Conservation (phyloP, 2,888 invertebrate genomes). For the Lampropteryx suffumata region DNA sequence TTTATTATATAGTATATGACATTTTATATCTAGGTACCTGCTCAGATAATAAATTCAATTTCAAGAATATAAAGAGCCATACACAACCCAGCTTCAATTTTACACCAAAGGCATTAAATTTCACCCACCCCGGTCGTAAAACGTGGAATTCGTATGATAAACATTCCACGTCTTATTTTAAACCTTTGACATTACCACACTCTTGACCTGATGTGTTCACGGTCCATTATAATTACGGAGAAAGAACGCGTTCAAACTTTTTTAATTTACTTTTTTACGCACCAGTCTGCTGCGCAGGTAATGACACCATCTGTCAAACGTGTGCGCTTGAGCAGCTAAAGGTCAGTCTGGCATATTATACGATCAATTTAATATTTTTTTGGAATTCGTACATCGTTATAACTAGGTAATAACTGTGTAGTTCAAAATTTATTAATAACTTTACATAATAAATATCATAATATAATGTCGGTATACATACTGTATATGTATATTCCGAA, state of each 20-base stretch:
- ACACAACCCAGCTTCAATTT: slow-evolving; percentile 34
- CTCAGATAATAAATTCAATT: slow-evolving; percentile 6
- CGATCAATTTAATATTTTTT: slow-evolving; percentile 29
- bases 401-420: no score
- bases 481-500: no score
- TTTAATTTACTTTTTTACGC: slow-evolving; percentile 35
- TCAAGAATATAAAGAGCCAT: slow-evolving; percentile 16
- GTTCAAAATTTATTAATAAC: no score
- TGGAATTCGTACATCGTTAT: slow-evolving; percentile 29
- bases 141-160: slow-evolving; percentile 56
- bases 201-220: slow-evolving; percentile 55
- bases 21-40: not conserved
- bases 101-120: slow-evolving; percentile 32
- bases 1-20: not conserved
- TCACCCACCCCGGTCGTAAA: slow-evolving; percentile 53
- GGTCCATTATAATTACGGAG: slow-evolving; percentile 55
- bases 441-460: no score
- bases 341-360: slow-evolving; percentile 31
- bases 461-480: no score
- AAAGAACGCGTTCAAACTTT: slow-evolving; percentile 43
- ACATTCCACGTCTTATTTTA: slow-evolving; percentile 64
- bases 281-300: slow-evolving; percentile 40
- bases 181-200: slow-evolving; percentile 56
- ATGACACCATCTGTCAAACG: slow-evolving; percentile 52
- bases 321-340: slow-evolving; percentile 39